Conservation (phyloP, 2,888 invertebrate genomes). For the Bimastos eiseni region DNA sequence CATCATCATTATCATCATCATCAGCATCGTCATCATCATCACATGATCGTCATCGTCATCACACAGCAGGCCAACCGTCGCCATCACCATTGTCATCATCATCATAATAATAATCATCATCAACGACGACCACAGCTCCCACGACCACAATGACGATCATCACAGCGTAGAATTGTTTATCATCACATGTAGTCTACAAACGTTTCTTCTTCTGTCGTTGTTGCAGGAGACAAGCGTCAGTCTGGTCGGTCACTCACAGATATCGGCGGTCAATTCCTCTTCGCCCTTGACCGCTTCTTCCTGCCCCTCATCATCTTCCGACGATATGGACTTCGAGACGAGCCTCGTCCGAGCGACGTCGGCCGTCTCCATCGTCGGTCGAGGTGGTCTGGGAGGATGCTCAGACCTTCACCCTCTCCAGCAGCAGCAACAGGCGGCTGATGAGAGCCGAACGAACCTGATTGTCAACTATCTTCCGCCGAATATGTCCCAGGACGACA, state of each 20-base stretch:
- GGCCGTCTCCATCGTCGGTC: neutral
- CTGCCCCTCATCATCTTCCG: neutral
- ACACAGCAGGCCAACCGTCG: slow-evolving; percentile 21
- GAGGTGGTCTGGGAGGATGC: slow-evolving; percentile 15
- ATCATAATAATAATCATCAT: slow-evolving; percentile 35
- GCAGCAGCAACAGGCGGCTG: neutral
- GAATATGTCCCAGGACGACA: slow-evolving; percentile 99
- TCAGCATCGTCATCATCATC: neutral
- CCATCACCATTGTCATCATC: slow-evolving; percentile 35
- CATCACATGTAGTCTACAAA: too few relatives aligned
- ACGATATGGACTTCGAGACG: slow-evolving; percentile 18
- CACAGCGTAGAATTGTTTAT: neutral
- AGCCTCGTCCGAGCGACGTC: neutral
- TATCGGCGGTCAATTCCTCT: neutral
- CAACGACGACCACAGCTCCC: neutral
- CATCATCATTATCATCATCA: neutral
- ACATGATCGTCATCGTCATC: neutral
- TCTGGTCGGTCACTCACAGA: neutral
- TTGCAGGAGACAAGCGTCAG: slow-evolving; percentile 10
- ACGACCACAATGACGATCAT: neutral
- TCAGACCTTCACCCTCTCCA: neutral
- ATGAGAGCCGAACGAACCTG: slow-evolving; percentile 76
- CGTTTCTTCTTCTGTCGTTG: neutral
- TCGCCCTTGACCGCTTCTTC: neutral
- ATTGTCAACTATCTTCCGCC: slow-evolving; percentile 99